Evolutionary conservation across 2,888 invertebrate species (phyloP), one percentile per base, ranked within the genome.

Genomic region (Cryptophagus acutangulus): DNA sequence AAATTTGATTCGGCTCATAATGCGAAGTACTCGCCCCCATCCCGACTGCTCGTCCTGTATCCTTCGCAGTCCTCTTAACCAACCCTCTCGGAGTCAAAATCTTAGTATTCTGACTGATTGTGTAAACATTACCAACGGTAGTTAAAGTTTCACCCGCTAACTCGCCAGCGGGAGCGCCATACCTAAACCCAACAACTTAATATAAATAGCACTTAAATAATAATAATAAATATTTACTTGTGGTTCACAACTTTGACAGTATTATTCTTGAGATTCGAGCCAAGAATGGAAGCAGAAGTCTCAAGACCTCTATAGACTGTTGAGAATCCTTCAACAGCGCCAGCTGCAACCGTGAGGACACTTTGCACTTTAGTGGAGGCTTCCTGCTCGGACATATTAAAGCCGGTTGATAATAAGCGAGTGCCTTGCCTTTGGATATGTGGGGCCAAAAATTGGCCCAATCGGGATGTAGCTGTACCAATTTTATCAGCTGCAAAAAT

Each of bases 201-300:
- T 20, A 6, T 8, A n/a, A 20, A 20, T 8, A 20, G 6, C 24
- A 8, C 24, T 20, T 5, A 13, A 13, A 4, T 24, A 1, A 20
- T 14, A 17, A 18, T 28, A 26, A 8, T 3, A 17, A 36, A 10
- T 33, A 62, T 73, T 68, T 70, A 86, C 84, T 79, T 84, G 60
- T 87, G 79, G 52, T 80, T 72, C 26, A 87, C 83, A 38, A 86
- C 76, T 57, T 78, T 76, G 1, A 86, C 85, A 1, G 86, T 86
- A 64, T 87, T 85, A 50, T 82, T 72, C 35, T 83, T 78, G 15
- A 87, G 63, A 58, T 71, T 78, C 20, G 59, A 65, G 5, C 81
- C 84, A 35, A 87, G 63, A 33, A 79, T 77, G 40, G 74, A 73
- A 1, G 84, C 84, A 1, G 86, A 84, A 33, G 75, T 71, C 57